Conservation (phyloP, 1,140 invertebrate species). For the Delia radicum region DNA sequence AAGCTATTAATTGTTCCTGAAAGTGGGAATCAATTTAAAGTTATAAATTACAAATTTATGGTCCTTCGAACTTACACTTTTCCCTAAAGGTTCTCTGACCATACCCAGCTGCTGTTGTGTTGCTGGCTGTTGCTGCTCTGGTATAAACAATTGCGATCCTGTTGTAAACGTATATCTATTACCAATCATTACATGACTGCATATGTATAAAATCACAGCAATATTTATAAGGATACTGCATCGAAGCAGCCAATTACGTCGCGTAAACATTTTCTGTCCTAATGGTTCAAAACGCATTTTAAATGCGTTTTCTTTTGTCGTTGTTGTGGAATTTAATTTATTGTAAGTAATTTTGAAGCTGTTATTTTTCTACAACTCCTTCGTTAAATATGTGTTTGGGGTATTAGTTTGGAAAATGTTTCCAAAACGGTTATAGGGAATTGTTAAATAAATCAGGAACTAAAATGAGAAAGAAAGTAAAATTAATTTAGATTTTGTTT, state of each 20-base stretch:
- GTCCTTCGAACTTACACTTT: slow-evolving; percentile 24
- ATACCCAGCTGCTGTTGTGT: slow-evolving; percentile 30
- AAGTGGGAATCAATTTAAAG: background rate
- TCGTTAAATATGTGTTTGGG: background rate
- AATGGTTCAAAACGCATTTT: slow-evolving; percentile 52
- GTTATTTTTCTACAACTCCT: background rate
- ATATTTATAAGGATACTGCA: slow-evolving; percentile 74
- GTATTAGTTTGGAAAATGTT: background rate
- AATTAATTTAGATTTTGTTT: no score
- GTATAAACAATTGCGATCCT: slow-evolving; percentile 47
- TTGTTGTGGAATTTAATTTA: background rate
- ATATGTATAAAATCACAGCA: slow-evolving; percentile 69
- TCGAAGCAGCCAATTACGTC: slow-evolving; percentile 71
- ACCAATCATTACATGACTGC: slow-evolving; percentile 58
- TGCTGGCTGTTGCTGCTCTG: slow-evolving; percentile 40
- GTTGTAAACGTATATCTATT: slow-evolving; percentile 48
- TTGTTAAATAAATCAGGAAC: background rate
- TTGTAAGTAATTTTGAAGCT: slow-evolving; percentile 33
- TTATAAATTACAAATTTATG: background rate
- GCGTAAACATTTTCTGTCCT: slow-evolving; percentile 58
- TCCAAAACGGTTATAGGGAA: background rate
- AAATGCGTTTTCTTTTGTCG: slow-evolving; percentile 12
- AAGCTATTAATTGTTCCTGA: slow-evolving; percentile 7
- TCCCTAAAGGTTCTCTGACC: slow-evolving; percentile 8
- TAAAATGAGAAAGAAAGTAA: background rate